Evolutionary conservation across 2,888 invertebrate genomes (phyloP).

Genomic region (Diachrysia chrysitis): DNA sequence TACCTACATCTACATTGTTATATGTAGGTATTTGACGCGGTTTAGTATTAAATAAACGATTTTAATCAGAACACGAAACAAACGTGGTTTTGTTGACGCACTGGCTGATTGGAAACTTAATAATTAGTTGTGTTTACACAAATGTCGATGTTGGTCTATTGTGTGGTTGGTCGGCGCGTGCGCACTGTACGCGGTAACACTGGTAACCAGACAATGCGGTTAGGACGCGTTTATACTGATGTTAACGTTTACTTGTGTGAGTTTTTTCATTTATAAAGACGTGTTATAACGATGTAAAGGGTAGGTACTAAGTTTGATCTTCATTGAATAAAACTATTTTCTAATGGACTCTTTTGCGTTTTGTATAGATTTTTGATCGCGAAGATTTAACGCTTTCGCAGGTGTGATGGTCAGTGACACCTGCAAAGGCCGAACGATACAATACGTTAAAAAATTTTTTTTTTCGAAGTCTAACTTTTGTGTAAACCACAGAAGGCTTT

Average conservation of each 20-base stretch:
- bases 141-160: slow-evolving; percentile 47
- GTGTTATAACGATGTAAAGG: no score
- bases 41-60: not conserved
- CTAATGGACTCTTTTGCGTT: no score
- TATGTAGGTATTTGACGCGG: not conserved
- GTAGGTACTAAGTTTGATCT: no score
- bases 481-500: no score
- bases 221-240: slow-evolving; percentile 27
- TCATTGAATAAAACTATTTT: no score
- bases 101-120: slow-evolving; percentile 27
- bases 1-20: not conserved
- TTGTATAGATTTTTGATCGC: no score
- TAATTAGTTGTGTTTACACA: slow-evolving; percentile 54
- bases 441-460: no score
- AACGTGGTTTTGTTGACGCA: slow-evolving; percentile 36
- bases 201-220: slow-evolving; percentile 27
- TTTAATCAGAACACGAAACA: slow-evolving; percentile 1
- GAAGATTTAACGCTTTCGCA: no score
- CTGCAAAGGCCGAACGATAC: no score
- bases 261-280: no score
- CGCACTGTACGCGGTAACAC: slow-evolving; percentile 47
- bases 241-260: slow-evolving; percentile 19
- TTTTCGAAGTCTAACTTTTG: no score
- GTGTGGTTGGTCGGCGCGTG: slow-evolving; percentile 53
- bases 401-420: no score